phyloP scores from a whole-genome alignment of 92 coral and sea anemone species.

The Porites evermanni region DNA sequence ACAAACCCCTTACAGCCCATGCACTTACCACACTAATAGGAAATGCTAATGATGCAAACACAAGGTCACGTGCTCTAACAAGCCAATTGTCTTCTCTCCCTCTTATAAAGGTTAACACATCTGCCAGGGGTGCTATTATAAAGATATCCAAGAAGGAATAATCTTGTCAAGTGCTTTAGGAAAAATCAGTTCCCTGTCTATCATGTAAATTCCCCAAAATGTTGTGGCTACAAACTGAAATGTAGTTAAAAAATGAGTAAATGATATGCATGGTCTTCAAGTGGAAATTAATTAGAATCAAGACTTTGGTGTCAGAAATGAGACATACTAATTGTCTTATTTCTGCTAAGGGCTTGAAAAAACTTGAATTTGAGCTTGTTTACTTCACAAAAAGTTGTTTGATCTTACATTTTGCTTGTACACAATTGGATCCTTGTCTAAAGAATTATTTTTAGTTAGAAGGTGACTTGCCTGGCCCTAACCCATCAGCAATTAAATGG shows the following conservation, averaged over 20 bases:
- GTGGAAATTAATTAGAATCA: neutral
- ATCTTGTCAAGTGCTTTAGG: constrained; percentile 78
- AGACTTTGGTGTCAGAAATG: neutral
- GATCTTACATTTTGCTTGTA: too few relatives aligned
- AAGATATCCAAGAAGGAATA: constrained; percentile 84
- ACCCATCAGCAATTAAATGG: too few relatives aligned
- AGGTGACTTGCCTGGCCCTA: too few relatives aligned
- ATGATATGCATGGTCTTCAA: neutral
- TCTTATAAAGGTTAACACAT: constrained; percentile 64
- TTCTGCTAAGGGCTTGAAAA: too few relatives aligned
- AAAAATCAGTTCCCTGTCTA: constrained; percentile 88
- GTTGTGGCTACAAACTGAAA: constrained; percentile 82
- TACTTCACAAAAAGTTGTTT: too few relatives aligned
- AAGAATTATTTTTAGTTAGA: too few relatives aligned
- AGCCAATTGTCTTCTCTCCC: constrained; percentile 63
- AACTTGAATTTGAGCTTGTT: too few relatives aligned
- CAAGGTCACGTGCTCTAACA: constrained; percentile 63
- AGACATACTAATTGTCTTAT: too few relatives aligned
- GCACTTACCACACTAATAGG: constrained; percentile 79
- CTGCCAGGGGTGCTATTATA: constrained; percentile 70
- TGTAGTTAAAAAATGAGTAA: neutral
- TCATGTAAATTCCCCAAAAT: constrained; percentile 93
- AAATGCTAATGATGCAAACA: constrained; percentile 81
- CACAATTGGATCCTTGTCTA: too few relatives aligned
- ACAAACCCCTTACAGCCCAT: too few relatives aligned